phyloP scores from a whole-genome alignment of 2,113 vertebrate species.

The Myotis brandtii region DNA sequence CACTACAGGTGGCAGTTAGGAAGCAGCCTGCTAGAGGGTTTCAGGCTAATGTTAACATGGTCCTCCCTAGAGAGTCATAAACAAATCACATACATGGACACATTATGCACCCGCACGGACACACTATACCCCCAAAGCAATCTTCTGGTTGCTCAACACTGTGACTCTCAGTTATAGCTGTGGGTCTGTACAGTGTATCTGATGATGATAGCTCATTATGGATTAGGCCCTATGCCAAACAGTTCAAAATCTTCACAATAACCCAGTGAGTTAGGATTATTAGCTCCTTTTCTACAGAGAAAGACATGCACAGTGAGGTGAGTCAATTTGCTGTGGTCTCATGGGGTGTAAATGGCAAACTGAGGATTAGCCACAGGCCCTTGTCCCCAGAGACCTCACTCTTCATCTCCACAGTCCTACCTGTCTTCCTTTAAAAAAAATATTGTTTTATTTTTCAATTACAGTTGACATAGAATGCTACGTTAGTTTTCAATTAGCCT shows the following conservation, averaged over 20 bases:
- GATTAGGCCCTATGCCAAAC: neutral
- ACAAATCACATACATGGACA: neutral
- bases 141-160: neutral
- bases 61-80: neutral
- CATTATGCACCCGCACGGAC: rapidly evolving
- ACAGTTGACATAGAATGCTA: neutral
- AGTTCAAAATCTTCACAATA: neutral
- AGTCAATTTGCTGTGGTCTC: neutral
- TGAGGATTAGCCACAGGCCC: neutral
- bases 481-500: neutral
- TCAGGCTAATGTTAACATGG: neutral
- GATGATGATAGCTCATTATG: neutral
- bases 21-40: neutral
- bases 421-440: neutral
- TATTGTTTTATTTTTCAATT: neutral
- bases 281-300: neutral
- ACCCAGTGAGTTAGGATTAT: neutral
- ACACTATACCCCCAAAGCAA: neutral
- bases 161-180: neutral
- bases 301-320: neutral
- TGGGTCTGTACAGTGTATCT: neutral
- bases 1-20: neutral
- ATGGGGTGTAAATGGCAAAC: neutral
- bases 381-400: neutral
- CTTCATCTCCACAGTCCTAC: neutral